Evolutionary conservation across 1,140 invertebrate genomes (phyloP), one percentile per base, ranked within the genome.

Genomic region (Lordiphosa stackelbergi): DNA sequence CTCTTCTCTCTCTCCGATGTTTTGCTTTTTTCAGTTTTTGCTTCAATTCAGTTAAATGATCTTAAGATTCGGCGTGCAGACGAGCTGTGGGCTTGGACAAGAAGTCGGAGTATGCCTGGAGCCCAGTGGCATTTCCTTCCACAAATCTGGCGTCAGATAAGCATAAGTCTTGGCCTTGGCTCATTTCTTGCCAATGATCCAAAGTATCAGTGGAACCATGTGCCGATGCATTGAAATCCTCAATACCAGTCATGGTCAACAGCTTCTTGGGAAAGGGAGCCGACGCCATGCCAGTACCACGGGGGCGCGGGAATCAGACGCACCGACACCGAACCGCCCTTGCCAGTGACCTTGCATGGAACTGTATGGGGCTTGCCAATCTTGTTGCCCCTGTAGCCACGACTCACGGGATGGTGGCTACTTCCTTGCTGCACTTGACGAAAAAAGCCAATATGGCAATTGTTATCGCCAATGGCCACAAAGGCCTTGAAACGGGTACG

Each of bases 331-430:
- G 97, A 99, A 83, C 98, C 98, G 90, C 98, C 99, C 88, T 99
- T 99, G 34, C 98, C 98, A 71, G 97, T 99, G 1, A 99, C 96
- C 92, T 99, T 99, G 93, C 98, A 99, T 47, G 98, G 98, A 19
- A 99, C 98, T 22, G 98, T 99, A 84, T 99, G 98, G 16, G 98
- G 98, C 83, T 97, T 97, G 87, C 98, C 98, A 88, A 99, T 99
- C 90, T 99, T 99, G 91, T 99, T 99, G 89, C 98, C 95, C 98
- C 98, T 99, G 88, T 99, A 99, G 37, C 98, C 98, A 90, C 98
- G 91, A 60, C 98, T 92, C 1, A 99, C 98, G 1, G 98, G 98
- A 22, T 98, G 66, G 98, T 99, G 3, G 98, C 98, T 36, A 99
- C 98, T 97, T 99, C 98, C 89, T 99, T 99, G 79, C 97, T 98